Evolutionary conservation across 64 coral and sea anemone species (phyloP), one percentile per base, ranked within the genome.

Genomic region (Montipora sp.): DNA sequence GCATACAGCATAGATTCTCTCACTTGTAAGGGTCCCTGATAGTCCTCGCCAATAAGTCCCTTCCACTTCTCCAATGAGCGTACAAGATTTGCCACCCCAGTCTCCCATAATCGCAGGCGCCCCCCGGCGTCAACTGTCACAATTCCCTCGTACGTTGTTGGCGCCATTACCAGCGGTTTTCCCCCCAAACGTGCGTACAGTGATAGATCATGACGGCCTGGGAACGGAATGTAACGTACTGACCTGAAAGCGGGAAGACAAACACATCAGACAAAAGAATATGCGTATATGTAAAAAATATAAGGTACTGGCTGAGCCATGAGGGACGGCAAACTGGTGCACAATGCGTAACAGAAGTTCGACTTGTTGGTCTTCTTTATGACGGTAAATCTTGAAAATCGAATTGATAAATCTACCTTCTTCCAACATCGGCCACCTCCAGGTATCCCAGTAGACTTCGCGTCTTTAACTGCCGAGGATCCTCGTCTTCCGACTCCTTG

Each of bases 31-130:
- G 91, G 87, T 0, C 89, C 91, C 3, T 99, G 87, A 15, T 92
- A 84, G 12, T 95, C 89, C 45, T 94, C 79, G 23, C 98, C 98
- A 51, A 99, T 93, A 3, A 99, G 90, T 49, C 70, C 96, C 79
- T 90, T 96, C 98, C 98, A 99, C 47, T 99, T 92, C 19, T 75
- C 89, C 58, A 99, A 77, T 58, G 98, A 99, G 36, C 89, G 95
- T 22, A 92, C 88, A 7, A 99, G 89, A 18, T 91, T 93, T 43
- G 20, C 59, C 24, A 96, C 78, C 14, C 94, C 98, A 94, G 98
- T 99, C 74, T 99, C 98, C 98, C 98, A 99, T 66, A 96, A 61
- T 21, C 98, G 80, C 8, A 99, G 89, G 47, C 81, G 89, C 18
- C 98, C 98, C 2, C 78, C 80, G 21, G 80, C 92, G 81, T 96